phyloP scores from a whole-genome alignment of 2,888 invertebrate genomes.

The Drosophila tanythrix region DNA sequence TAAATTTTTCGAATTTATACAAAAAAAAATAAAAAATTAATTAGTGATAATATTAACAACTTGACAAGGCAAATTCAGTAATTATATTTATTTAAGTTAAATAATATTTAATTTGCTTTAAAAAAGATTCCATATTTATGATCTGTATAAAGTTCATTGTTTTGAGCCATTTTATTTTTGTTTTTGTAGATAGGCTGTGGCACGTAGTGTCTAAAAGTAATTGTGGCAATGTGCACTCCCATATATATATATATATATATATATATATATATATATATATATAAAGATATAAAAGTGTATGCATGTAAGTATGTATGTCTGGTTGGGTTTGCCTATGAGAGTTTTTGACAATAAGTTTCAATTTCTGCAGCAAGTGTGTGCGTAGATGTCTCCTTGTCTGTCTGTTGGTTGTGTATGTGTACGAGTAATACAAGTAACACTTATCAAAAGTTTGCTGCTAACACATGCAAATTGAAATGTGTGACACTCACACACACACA shows the following conservation, averaged over 20 bases:
- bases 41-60: not conserved
- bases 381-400: conserved; percentile 4
- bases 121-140: not conserved
- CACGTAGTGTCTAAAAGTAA: conserved; percentile 56
- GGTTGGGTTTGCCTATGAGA: conserved; percentile 28
- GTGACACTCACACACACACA: conserved; percentile 48
- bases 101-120: not conserved
- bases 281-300: conserved; percentile 23
- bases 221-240: conserved; percentile 58
- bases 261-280: conserved; percentile 25
- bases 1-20: not conserved
- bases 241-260: conserved; percentile 53
- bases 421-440: conserved; percentile 75
- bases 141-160: not conserved
- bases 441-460: conserved; percentile 79
- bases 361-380: conserved; percentile 48
- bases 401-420: conserved; percentile 27
- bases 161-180: conserved; percentile 2
- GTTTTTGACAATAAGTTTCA: conserved; percentile 77
- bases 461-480: conserved; percentile 82
- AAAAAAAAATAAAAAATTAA: not conserved
- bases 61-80: not conserved
- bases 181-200: conserved; percentile 6
- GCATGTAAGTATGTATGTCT: not conserved
- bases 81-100: not conserved